Evolutionary conservation across 1,140 invertebrate species (phyloP).

Genomic region (Neocloeon triangulifer): DNA sequence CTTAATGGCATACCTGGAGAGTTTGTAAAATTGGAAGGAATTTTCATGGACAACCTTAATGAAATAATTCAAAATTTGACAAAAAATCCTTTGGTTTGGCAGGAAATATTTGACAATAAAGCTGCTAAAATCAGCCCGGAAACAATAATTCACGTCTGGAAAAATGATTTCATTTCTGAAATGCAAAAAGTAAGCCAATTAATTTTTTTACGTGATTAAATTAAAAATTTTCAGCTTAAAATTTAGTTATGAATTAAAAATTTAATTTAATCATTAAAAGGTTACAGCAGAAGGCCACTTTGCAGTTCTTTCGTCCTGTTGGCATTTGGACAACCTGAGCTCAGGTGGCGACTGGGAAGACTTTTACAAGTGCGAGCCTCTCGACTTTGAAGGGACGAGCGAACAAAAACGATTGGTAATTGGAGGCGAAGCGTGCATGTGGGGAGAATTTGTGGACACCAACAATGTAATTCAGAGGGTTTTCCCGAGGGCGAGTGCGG

Average conservation of each 20-base stretch:
- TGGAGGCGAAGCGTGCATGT: constrained; percentile 35
- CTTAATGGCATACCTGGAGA: constrained; percentile 15
- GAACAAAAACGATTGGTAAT: constrained; percentile 10
- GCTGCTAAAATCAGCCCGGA: constrained; percentile 15
- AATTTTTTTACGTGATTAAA: constrained; percentile 1
- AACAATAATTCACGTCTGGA: constrained; percentile 18
- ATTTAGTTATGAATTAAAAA: constrained; percentile 1
- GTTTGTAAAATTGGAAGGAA: constrained; percentile 23
- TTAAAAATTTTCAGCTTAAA: too few relatives aligned
- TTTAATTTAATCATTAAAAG: constrained; percentile 7
- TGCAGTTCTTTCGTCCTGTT: constrained; percentile 26
- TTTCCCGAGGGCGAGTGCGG: constrained; percentile 28
- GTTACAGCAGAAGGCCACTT: constrained; percentile 18
- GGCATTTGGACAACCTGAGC: constrained; percentile 33
- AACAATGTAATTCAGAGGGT: constrained; percentile 19
- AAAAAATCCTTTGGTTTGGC: constrained; percentile 29
- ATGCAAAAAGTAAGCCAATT: constrained; percentile 3
- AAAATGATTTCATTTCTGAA: constrained; percentile 1
- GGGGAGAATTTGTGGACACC: constrained; percentile 33
- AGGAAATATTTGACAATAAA: constrained; percentile 39
- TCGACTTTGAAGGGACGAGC: not conserved
- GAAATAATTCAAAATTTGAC: constrained; percentile 10
- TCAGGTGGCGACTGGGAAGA: constrained; percentile 31
- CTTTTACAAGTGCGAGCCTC: constrained; percentile 19
- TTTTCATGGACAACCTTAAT: constrained; percentile 24